Percentiles rank a stretch among this genome's conserved stretches.
phyloP scores from a whole-genome alignment of 1,140 invertebrate species.

The Parasteatoda tepidariorum region DNA sequence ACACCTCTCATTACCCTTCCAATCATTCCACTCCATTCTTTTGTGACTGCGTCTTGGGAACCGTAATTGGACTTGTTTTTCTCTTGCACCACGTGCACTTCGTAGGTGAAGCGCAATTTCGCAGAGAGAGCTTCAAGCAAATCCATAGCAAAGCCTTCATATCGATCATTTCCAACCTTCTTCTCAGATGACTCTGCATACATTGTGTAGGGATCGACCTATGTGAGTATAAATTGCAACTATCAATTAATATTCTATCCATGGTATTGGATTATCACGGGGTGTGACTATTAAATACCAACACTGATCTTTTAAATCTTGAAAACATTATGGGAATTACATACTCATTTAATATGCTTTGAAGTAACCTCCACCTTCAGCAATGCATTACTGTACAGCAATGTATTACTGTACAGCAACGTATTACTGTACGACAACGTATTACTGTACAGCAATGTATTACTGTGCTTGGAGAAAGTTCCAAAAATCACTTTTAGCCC shows the following conservation, averaged over 20 bases:
- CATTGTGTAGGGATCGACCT: slow-evolving; percentile 68
- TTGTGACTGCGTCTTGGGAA: slow-evolving; percentile 57
- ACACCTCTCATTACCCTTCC: slow-evolving; percentile 81
- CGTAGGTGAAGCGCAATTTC: slow-evolving; percentile 81
- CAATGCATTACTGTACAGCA: not conserved
- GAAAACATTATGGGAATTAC: not conserved
- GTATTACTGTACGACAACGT: not conserved
- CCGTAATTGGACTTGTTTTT: slow-evolving; percentile 72
- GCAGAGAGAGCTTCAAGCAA: slow-evolving; percentile 74
- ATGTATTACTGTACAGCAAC: not conserved
- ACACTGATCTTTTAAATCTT: too few relatives aligned
- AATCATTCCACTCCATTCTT: slow-evolving; percentile 81
- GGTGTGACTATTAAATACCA: slow-evolving; percentile 31
- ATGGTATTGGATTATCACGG: not conserved
- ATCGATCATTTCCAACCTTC: slow-evolving; percentile 83
- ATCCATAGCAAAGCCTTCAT: slow-evolving; percentile 81
- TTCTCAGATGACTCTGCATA: slow-evolving; percentile 65
- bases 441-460: not conserved
- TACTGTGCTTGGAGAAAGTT: too few relatives aligned
- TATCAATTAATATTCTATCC: not conserved
- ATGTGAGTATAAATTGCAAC: slow-evolving; percentile 66
- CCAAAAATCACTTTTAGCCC: too few relatives aligned
- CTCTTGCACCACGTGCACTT: slow-evolving; percentile 72
- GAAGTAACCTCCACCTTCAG: not conserved
- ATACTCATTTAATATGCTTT: not conserved